Evolutionary conservation across 2,113 vertebrate genomes (phyloP), one percentile per base, ranked within the genome.

Genomic region (Astur gentilis): DNA sequence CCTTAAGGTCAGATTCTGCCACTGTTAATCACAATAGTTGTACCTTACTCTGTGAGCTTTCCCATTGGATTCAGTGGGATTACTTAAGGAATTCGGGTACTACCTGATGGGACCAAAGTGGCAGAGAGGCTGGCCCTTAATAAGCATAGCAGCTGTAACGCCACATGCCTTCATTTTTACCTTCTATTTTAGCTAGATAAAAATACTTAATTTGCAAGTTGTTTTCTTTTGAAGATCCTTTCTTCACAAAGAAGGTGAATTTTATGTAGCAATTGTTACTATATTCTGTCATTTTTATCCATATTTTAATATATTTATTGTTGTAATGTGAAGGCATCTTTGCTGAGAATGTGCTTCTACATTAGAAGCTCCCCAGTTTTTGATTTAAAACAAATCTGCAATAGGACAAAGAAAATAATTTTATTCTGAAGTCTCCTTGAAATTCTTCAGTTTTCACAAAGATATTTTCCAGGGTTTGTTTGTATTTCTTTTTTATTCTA

Each of bases 1-100:
- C 96, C 96, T 81, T 86, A 90, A 83, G 97, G 97, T 96, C 93
- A 96, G 45, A 89, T 94, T 96, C 95, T 94, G 95, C 93, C 96
- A 94, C 79, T 89, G 67, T 92, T 96, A 97, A 97, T 97, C 88
- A 94, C 71, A 89, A 89, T 13, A 90, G 88, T 66, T 93, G 95
- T 97, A 92, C 85, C 88, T 95, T 96, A 93, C 38, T 70, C 90
- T 55, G 34, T 77, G 71, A 95, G 88, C 45, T 94, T 93, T 93
- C 64, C 79, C 66, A 36, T 14, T 92, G 85, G 85, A 64, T 92
- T 96, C 64, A 7, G 8, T 75, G 58, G 90, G 95, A 96, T 96
- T 97, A 94, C 55, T 77, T 50, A 66, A 94, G 79, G 95, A 94
- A 96, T 97, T 92, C 3, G 4, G 71, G 60, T 92, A 90, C 38